These are phyloP conservation scores for Clarias platycephalus DNA, from an alignment of 2,797 vertebrate genomes.

Conservation along the genomic window DNA sequence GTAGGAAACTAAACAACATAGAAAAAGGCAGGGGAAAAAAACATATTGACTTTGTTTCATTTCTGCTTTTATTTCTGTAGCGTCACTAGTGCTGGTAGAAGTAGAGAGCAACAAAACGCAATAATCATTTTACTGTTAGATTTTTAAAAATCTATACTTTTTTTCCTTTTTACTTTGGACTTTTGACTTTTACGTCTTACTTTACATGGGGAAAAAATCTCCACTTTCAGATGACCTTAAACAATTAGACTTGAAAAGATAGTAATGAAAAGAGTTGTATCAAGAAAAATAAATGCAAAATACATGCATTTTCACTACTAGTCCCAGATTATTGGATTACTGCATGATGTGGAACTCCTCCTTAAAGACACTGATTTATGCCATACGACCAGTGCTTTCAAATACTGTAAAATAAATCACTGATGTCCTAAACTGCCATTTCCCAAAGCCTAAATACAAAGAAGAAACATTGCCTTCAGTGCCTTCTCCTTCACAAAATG, in stretches of 20 bases:
- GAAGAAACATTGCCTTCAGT: too few relatives aligned
- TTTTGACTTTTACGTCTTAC: not conserved
- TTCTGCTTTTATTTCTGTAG: not conserved
- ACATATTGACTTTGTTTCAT: not conserved
- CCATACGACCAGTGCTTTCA: too few relatives aligned
- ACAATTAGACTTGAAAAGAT: too few relatives aligned
- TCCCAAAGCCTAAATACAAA: not conserved
- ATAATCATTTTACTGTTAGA: not conserved
- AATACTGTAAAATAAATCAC: not conserved
- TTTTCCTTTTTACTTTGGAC: not conserved
- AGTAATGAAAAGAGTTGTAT: not conserved
- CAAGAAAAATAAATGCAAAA: not conserved
- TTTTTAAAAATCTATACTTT: not conserved
- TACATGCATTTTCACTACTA: not conserved
- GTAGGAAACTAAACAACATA: constrained; percentile 1
- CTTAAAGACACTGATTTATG: not conserved
- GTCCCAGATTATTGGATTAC: not conserved
- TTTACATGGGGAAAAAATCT: not conserved
- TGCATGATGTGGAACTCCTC: not conserved
- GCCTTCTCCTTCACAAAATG: too few relatives aligned
- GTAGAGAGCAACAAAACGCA: not conserved
- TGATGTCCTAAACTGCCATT: not conserved
- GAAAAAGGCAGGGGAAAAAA: not conserved
- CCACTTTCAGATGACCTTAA: not conserved
- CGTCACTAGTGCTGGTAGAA: not conserved